phyloP scores from a whole-genome alignment of 2,113 vertebrate species.

The Vicugna pacos region DNA sequence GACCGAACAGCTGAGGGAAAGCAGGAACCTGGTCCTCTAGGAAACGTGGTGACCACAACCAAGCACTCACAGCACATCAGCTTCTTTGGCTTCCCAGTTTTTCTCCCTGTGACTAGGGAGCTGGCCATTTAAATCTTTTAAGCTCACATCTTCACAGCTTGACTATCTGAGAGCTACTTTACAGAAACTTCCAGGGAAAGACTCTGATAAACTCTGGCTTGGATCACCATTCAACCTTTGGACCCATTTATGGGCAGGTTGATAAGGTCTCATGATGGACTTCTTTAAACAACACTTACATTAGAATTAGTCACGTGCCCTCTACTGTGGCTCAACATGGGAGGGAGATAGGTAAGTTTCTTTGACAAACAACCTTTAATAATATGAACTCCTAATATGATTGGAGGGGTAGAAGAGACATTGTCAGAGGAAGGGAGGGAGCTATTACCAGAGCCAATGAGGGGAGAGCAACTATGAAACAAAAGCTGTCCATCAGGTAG shows the following conservation, averaged over 20 bases:
- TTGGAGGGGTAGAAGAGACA: not conserved
- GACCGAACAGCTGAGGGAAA: not conserved
- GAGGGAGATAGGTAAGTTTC: not conserved
- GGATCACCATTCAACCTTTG: not conserved
- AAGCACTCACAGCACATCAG: not conserved
- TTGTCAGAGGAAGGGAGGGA: not conserved
- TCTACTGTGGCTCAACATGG: not conserved
- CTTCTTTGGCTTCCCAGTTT: constrained; percentile 22
- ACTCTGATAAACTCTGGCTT: not conserved
- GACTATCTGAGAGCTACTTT: not conserved
- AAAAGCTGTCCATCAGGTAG: not conserved
- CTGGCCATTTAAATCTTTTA: not conserved
- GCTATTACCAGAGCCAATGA: not conserved
- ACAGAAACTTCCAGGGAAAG: not conserved
- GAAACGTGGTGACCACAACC: not conserved
- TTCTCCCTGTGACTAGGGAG: not conserved
- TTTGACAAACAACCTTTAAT: not conserved
- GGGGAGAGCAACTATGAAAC: not conserved
- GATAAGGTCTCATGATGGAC: not conserved
- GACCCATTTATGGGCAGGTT: not conserved
- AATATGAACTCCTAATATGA: not conserved
- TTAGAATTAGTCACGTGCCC: not conserved
- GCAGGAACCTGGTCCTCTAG: not conserved
- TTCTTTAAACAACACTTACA: not conserved
- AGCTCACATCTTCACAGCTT: not conserved